Evolutionary conservation across 2,888 invertebrate genomes (phyloP).

Genomic region (Xestoiulus laeticollis): DNA sequence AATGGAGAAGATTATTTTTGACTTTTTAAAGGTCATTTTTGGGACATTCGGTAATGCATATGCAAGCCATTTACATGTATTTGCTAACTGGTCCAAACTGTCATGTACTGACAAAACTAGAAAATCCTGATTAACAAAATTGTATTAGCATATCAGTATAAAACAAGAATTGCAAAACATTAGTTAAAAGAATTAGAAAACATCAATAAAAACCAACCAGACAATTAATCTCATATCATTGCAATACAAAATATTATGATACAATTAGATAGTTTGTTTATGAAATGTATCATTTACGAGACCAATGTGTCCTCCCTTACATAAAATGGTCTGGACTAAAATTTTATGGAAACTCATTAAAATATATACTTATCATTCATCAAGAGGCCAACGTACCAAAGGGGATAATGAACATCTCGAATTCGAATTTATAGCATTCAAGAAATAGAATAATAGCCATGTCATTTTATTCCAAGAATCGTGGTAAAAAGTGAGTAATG

Average conservation of each 20-base stretch:
- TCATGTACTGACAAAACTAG: background rate
- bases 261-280: background rate
- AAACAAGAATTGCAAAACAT: too few species aligned
- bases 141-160: too few species aligned
- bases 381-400: background rate
- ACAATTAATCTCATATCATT: too few species aligned
- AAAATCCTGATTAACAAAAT: background rate
- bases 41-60: too few species aligned
- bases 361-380: background rate
- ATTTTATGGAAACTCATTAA: background rate
- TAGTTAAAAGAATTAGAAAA: background rate
- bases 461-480: slow-evolving; percentile 10
- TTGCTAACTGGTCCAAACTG: background rate
- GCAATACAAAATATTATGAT: background rate
- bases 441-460: slow-evolving; percentile 2
- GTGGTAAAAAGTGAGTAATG: slow-evolving; percentile 29
- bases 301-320: background rate
- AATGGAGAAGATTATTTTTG: too few species aligned
- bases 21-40: too few species aligned
- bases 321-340: background rate
- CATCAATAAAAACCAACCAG: background rate
- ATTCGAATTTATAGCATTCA: background rate
- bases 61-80: too few species aligned
- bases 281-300: background rate
- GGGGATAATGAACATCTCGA: background rate